Percentiles rank a stretch among this genome's conserved stretches.
Evolutionary conservation across 2,113 vertebrate genomes (phyloP).

Genomic region (Scolopax mira): DNA sequence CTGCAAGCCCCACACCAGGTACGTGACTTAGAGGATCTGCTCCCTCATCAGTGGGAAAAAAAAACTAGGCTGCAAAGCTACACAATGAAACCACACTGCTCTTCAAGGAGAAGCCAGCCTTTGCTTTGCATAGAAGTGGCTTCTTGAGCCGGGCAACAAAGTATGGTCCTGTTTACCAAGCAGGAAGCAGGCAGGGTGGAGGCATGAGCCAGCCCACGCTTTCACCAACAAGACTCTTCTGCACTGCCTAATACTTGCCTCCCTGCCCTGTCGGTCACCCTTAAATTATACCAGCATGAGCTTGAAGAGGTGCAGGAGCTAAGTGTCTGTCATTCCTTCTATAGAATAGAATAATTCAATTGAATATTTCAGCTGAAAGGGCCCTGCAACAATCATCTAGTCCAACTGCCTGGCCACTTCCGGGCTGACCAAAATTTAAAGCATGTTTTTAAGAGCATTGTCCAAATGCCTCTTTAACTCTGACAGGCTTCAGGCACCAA

Average conservation of each 20-base stretch:
- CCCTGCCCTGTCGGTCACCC: fast-evolving
- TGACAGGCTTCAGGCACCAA: neutral
- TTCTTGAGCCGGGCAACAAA: neutral
- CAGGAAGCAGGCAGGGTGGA: neutral
- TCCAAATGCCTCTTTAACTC: neutral
- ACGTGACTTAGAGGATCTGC: fast-evolving
- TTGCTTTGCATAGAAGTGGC: neutral
- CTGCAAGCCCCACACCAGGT: neutral
- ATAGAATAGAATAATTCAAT: no score
- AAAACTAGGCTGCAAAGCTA: neutral
- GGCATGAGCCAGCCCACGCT: neutral
- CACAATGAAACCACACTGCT: neutral
- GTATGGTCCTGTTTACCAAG: neutral
- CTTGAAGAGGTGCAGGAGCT: neutral
- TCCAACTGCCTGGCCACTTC: neutral
- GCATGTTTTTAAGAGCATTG: neutral
- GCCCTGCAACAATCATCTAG: neutral
- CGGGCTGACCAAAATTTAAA: neutral
- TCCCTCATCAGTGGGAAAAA: neutral
- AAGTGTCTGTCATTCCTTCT: neutral
- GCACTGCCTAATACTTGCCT: neutral
- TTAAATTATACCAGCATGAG: neutral
- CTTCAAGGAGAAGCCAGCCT: neutral
- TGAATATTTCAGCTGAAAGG: neutral
- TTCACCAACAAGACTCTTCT: neutral